These are phyloP conservation scores for Eupithecia insigniata DNA, from an alignment of 2,888 invertebrate species.

Conservation along the genomic window DNA sequence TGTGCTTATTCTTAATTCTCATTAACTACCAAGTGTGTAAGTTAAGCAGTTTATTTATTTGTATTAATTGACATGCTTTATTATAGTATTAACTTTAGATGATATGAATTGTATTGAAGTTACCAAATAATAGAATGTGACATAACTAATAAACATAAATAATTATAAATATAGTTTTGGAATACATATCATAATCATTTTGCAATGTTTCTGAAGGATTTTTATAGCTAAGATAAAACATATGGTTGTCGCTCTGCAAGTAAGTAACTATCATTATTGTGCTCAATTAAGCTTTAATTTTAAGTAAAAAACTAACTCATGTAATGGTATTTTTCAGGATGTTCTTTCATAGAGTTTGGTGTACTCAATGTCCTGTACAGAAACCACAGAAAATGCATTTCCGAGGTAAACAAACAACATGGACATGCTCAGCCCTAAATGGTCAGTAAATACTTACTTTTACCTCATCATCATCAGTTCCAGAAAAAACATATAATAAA, in stretches of 20 bases:
- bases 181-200: background rate
- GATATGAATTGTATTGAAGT: background rate
- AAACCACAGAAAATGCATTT: background rate
- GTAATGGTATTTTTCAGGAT: background rate
- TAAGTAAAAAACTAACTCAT: background rate
- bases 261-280: background rate
- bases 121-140: slow-evolving; percentile 6
- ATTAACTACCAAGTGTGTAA: background rate
- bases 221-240: background rate
- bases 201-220: background rate
- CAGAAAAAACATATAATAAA: background rate
- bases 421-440: background rate
- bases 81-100: background rate
- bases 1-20: background rate
- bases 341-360: background rate
- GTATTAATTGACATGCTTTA: background rate
- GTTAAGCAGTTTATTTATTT: background rate
- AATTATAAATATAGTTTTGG: background rate
- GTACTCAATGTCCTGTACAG: background rate
- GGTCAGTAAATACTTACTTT: background rate
- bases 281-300: background rate
- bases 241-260: background rate
- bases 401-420: background rate
- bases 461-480: background rate
- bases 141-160: background rate